phyloP scores from a whole-genome alignment of 2,113 vertebrate genomes.

The Aramus guarauna region DNA sequence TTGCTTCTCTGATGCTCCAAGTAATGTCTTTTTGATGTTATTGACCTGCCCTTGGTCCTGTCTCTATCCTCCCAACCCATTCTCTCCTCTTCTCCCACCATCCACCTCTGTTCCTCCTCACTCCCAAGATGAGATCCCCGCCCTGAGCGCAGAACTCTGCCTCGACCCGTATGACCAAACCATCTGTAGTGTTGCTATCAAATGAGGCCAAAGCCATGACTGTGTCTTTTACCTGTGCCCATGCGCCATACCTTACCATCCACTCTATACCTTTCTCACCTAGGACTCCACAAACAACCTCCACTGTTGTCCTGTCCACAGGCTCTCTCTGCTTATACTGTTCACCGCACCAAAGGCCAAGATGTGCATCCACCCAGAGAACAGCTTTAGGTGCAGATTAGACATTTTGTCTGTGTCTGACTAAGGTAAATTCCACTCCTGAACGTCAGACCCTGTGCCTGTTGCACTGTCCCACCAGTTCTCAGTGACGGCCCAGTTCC shows the following conservation, averaged over 20 bases:
- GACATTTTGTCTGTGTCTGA: background rate
- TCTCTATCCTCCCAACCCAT: background rate
- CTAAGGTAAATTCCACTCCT: background rate
- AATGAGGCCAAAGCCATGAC: background rate
- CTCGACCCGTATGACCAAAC: rapidly evolving
- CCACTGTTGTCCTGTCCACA: background rate
- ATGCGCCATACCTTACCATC: too few relatives aligned
- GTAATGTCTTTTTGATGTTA: background rate
- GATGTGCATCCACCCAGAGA: background rate
- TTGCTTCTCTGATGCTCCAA: background rate
- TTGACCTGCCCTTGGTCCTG: background rate
- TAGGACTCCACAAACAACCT: background rate
- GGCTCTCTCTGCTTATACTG: background rate
- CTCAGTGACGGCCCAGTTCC: background rate
- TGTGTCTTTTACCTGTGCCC: background rate
- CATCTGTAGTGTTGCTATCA: background rate
- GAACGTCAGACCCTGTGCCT: background rate
- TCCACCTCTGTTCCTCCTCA: background rate
- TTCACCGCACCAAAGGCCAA: background rate
- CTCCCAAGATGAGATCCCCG: background rate
- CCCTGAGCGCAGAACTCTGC: background rate
- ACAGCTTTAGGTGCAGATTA: background rate
- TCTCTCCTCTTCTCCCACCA: background rate
- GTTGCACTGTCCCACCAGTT: background rate
- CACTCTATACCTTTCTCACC: background rate